These are phyloP conservation scores for Cathartes aura DNA, from an alignment of 2,113 vertebrate species.

Conservation along the genomic window DNA sequence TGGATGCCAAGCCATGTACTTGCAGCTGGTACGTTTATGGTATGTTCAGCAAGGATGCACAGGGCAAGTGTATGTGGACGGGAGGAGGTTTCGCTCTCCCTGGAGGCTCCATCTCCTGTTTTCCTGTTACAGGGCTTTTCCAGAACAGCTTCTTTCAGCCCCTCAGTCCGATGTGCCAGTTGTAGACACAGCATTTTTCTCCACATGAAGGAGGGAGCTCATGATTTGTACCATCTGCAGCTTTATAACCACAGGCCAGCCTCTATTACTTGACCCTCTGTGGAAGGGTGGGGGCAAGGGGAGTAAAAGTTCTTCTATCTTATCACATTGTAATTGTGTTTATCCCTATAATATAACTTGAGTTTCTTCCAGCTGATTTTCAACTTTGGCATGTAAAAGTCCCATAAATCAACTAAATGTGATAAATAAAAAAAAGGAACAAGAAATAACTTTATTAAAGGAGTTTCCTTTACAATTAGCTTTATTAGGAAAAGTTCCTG, in stretches of 20 bases:
- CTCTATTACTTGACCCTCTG: background rate
- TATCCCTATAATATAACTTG: background rate
- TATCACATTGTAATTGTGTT: background rate
- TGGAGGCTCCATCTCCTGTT: background rate
- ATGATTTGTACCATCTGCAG: background rate
- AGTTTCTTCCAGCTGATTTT: background rate
- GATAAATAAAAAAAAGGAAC: background rate
- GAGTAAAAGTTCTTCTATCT: background rate
- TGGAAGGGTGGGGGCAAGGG: background rate
- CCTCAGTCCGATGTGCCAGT: background rate
- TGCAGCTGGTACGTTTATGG: background rate
- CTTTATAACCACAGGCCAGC: background rate
- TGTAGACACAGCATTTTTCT: background rate
- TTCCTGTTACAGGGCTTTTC: background rate
- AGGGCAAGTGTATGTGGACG: accelerated
- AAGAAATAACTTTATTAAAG: background rate
- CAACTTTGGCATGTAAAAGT: background rate
- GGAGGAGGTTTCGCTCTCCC: background rate
- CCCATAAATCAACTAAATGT: background rate
- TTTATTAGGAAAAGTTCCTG: background rate
- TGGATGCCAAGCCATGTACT: background rate
- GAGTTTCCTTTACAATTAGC: background rate
- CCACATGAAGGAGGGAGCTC: background rate
- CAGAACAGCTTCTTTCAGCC: background rate
- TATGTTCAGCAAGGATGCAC: background rate